phyloP scores from a whole-genome alignment of 1,140 invertebrate genomes.

The Oncopodura yosiiana region DNA sequence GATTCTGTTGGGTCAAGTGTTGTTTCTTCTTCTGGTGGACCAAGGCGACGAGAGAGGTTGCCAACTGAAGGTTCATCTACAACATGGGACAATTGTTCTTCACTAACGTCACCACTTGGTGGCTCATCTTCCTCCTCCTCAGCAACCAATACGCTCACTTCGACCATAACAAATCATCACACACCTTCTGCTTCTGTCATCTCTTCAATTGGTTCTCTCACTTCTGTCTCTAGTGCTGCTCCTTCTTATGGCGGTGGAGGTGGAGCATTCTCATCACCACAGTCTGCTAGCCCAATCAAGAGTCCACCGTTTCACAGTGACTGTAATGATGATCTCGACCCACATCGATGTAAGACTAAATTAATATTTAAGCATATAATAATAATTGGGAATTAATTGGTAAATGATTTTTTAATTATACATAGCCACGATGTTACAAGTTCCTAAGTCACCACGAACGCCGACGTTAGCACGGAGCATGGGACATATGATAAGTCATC shows the following conservation, averaged over 20 bases:
- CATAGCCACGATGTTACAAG: slow-evolving; percentile 47
- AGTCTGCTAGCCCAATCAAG: slow-evolving; percentile 53
- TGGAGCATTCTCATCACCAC: slow-evolving; percentile 39
- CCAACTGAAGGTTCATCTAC: slow-evolving; percentile 49
- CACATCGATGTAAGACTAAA: slow-evolving; percentile 42
- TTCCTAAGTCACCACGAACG: slow-evolving; percentile 65
- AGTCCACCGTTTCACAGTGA: slow-evolving; percentile 47
- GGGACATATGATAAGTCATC: slow-evolving; percentile 83
- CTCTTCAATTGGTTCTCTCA: background rate
- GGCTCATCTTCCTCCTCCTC: background rate
- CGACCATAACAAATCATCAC: no score
- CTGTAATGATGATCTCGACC: slow-evolving; percentile 50
- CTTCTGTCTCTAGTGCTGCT: background rate
- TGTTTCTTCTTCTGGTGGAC: no score
- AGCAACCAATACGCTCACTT: background rate
- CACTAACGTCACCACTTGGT: background rate
- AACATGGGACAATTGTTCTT: background rate
- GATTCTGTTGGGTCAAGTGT: no score
- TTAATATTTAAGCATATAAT: background rate
- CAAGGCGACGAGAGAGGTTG: slow-evolving; percentile 48
- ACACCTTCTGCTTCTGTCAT: background rate
- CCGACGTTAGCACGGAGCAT: slow-evolving; percentile 56
- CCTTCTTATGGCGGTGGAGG: background rate
- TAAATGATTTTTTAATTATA: background rate
- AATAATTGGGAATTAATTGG: background rate